Evolutionary conservation across 2,888 invertebrate genomes (phyloP), one percentile per base, ranked within the genome.

Genomic region (Hoplodrina blanda): DNA sequence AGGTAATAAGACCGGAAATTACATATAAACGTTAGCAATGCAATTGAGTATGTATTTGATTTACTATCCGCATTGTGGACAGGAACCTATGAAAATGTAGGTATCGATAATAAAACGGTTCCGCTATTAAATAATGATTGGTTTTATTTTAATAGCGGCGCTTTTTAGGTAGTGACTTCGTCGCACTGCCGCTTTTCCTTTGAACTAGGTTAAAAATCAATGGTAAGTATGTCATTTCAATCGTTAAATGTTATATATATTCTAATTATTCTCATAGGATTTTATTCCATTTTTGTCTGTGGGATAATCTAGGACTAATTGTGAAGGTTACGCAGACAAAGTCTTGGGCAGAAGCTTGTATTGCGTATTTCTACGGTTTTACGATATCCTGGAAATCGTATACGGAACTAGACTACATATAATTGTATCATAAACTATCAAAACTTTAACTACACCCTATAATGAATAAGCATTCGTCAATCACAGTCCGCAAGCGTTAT

Each of bases 31-130:
- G 53, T 44, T 25, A 63, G 53, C 65, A 63, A 62, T 61, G 33
- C 53, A 46, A n/a, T 55, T 55, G 37, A 53, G 63, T 80, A 70
- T 72, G 62, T 76, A 73, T 70, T 75, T 73, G 69, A 73, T 76
- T 80, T 67, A 64, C 60, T 62, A 61, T 62, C 65, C 69, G 64
- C 70, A 69, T 76, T 77, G 67, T 70, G 52, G 53, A 20, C 49
- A 70, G 55, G 62, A 61, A 64, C 44, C 64, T 65, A 78, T 78
- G 33, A 78, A 71, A 68, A 68, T 55, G 25, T n/a, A n/a, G n/a
- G n/a, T 55, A 54, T 55, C 13, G 41, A 56, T 61, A 56, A 44
- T 76, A 64, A 65, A 76, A 56, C 37, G 17, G 61, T 73, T 61
- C 63, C 56, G 68, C 20, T 61, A 56, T 62, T 54, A 41, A 25